Evolutionary conservation across 1,140 invertebrate species (phyloP).

Genomic region (Maconellicoccus hirsutus): DNA sequence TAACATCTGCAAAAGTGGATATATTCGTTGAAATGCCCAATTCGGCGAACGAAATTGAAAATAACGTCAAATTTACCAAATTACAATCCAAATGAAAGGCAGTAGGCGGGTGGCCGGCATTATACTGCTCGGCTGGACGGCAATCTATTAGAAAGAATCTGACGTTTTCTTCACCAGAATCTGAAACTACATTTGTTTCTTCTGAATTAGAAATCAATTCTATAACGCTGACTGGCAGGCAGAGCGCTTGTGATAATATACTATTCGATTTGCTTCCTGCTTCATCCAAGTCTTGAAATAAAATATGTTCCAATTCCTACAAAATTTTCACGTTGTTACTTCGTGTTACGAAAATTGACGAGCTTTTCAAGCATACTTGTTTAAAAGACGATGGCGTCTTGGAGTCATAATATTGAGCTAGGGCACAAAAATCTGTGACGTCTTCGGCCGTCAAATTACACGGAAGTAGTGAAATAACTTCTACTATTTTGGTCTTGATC

Average conservation of each 20-base stretch:
- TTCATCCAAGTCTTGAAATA: not conserved
- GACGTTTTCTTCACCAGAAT: conserved; percentile 44
- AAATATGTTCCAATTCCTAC: not conserved
- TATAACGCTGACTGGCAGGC: conserved; percentile 81
- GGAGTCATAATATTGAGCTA: conserved; percentile 85
- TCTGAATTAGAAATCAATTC: conserved; percentile 61
- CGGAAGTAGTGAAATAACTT: conserved; percentile 64
- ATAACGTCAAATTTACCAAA: conserved; percentile 44
- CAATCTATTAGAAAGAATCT: conserved; percentile 96
- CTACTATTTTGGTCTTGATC: conserved; percentile 56
- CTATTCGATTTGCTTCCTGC: conserved; percentile 8
- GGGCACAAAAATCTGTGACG: conserved; percentile 90
- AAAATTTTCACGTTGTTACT: not conserved
- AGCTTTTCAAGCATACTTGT: conserved; percentile 39
- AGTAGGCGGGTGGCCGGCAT: conserved; percentile 87
- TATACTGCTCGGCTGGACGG: conserved; percentile 91
- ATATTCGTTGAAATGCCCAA: not conserved
- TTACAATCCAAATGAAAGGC: conserved; percentile 97
- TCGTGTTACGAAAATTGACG: not conserved
- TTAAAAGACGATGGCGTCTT: conserved; percentile 89
- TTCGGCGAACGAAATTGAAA: not conserved
- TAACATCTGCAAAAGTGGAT: conserved; percentile 54
- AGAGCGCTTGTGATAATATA: conserved; percentile 68
- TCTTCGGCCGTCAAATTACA: conserved; percentile 80
- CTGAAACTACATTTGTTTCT: conserved; percentile 34